These are phyloP conservation scores for Chascanopsetta lugubris DNA, from an alignment of 2,113 vertebrate genomes.

Conservation along the genomic window DNA sequence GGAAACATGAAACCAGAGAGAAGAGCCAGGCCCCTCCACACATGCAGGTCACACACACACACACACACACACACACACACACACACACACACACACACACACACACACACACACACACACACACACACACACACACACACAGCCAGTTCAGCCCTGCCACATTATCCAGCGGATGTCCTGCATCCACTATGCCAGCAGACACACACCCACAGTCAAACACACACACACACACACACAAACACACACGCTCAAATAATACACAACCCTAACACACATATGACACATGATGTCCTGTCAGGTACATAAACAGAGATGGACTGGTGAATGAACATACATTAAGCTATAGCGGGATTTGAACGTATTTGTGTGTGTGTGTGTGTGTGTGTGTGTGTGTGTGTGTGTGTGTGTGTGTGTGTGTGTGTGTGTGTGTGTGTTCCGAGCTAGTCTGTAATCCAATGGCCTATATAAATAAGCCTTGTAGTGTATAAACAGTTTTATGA, in stretches of 20 bases:
- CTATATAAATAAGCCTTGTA: constrained; percentile 83
- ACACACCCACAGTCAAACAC: constrained; percentile 53
- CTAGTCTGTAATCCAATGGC: constrained; percentile 83
- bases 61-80: constrained; percentile 80
- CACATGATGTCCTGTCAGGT: constrained; percentile 62
- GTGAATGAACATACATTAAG: constrained; percentile 21
- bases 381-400: constrained; percentile 18
- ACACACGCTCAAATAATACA: constrained; percentile 78
- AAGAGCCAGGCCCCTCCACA: constrained; percentile 79
- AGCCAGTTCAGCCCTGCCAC: constrained; percentile 74
- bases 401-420: constrained; percentile 15
- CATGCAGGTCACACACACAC: constrained; percentile 59
- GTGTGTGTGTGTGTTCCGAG: constrained; percentile 34
- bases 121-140: constrained; percentile 79
- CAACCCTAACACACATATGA: constrained; percentile 65
- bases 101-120: constrained; percentile 64
- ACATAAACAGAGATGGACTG: constrained; percentile 19
- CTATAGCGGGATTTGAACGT: constrained; percentile 15
- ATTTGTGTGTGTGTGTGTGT: constrained; percentile 18
- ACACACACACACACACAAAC: constrained; percentile 65
- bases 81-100: constrained; percentile 76
- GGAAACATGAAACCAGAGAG: constrained; percentile 86
- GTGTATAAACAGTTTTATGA: constrained; percentile 83
- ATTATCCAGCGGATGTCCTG: constrained; percentile 10
- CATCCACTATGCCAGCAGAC: constrained; percentile 28